These are phyloP conservation scores for Rhyacichthys aspro DNA, from an alignment of 2,797 vertebrate species.

Conservation along the genomic window DNA sequence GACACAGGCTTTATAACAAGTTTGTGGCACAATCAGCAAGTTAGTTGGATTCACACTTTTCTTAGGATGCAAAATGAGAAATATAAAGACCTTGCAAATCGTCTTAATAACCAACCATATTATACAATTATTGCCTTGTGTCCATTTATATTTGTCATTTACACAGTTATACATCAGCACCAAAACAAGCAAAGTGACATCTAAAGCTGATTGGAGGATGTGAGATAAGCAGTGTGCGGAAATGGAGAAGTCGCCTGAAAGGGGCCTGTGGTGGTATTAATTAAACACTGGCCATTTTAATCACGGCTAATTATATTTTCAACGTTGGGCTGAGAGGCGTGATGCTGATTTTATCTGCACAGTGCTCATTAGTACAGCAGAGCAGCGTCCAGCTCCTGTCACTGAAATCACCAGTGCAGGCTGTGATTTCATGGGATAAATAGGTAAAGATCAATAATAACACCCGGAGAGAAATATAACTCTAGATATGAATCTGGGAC, in stretches of 20 bases:
- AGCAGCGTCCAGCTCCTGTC: slow-evolving; percentile 43
- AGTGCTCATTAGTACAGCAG: slow-evolving; percentile 56
- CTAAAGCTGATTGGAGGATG: slow-evolving; percentile 43
- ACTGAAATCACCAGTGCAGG: slow-evolving; percentile 43
- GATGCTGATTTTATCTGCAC: slow-evolving; percentile 67
- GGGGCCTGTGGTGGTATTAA: slow-evolving; percentile 75
- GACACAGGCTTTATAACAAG: no score
- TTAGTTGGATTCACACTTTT: no score
- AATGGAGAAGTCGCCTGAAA: slow-evolving; percentile 67
- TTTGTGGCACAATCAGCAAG: slow-evolving; percentile 25
- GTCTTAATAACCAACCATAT: slow-evolving; percentile 11
- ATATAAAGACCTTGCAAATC: no score
- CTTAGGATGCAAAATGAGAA: no score
- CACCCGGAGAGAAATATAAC: neutral
- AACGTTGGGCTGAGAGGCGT: slow-evolving; percentile 62
- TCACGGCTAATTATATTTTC: slow-evolving; percentile 88
- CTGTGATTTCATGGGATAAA: neutral
- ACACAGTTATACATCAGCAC: slow-evolving; percentile 34
- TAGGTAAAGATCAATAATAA: slow-evolving; percentile 9
- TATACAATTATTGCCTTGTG: slow-evolving; percentile 2
- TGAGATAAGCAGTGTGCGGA: slow-evolving; percentile 59
- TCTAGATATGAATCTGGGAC: neutral
- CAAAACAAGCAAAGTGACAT: slow-evolving; percentile 43
- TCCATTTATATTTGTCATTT: slow-evolving; percentile 31
- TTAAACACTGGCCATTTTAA: slow-evolving; percentile 88